Percentiles rank a stretch among this genome's conserved stretches.
phyloP scores from a whole-genome alignment of 2,113 vertebrate genomes.

The Heteronetta atricapilla region DNA sequence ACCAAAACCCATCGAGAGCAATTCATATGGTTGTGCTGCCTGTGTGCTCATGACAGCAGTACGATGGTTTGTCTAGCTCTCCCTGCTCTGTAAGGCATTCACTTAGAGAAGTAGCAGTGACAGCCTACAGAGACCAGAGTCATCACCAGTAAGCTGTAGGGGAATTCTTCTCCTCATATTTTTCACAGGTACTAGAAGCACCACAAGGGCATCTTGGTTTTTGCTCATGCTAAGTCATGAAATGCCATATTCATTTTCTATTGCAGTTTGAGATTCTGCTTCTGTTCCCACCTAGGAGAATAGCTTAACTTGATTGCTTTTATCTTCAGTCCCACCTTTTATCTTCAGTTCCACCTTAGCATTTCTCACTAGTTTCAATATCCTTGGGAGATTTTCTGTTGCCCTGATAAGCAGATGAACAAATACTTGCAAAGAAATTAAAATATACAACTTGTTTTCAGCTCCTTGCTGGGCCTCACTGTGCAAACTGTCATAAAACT shows the following conservation, averaged over 20 bases:
- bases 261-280: neutral
- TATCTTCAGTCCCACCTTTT: neutral
- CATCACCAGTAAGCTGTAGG: neutral
- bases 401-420: neutral
- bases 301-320: neutral
- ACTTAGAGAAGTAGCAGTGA: neutral
- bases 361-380: neutral
- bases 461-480: neutral
- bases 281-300: neutral
- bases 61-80: neutral
- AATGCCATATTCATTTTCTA: neutral
- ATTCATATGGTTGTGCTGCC: neutral
- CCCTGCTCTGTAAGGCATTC: neutral
- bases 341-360: neutral
- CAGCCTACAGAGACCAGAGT: neutral
- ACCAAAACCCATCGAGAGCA: neutral
- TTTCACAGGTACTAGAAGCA: neutral
- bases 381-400: neutral
- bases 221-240: fast-evolving
- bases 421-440: neutral
- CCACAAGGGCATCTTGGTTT: neutral
- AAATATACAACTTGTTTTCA: neutral
- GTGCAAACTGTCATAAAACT: neutral
- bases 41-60: neutral
- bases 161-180: neutral